A percentile compares a stretch with the other conserved stretches of the same genome.
These are phyloP conservation scores for Caenorhabditis panamensis DNA, from an alignment of 2,888 invertebrate species.

Conservation along the genomic window DNA sequence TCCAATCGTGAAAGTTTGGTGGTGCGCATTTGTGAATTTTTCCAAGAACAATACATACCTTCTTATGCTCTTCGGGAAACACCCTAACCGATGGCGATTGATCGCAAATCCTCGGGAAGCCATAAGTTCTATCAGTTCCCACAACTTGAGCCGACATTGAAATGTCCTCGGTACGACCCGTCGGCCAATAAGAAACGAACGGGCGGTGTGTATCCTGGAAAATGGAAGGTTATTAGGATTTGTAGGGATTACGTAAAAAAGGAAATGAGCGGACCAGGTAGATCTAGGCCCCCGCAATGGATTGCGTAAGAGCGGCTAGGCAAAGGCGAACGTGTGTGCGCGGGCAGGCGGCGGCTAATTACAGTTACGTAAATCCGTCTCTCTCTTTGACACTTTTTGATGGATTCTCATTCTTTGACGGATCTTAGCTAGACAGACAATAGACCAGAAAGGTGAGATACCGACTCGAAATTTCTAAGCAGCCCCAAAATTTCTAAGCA, in stretches of 20 bases:
- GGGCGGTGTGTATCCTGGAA: slow-evolving; percentile 72
- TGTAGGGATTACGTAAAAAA: background rate
- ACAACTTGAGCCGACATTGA: slow-evolving; percentile 71
- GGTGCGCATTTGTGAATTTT: too few relatives aligned
- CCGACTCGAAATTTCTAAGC: background rate
- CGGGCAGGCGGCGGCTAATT: too few relatives aligned
- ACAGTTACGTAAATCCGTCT: slow-evolving; percentile 57
- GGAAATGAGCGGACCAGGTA: background rate
- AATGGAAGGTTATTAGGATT: background rate
- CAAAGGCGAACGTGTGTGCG: slow-evolving; percentile 22
- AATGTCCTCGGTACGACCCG: slow-evolving; percentile 67
- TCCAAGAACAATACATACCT: slow-evolving; percentile 19
- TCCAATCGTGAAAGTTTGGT: too few relatives aligned
- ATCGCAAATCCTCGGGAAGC: slow-evolving; percentile 78
- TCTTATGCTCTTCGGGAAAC: slow-evolving; percentile 68
- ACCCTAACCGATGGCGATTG: slow-evolving; percentile 70
- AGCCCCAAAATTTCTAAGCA: too few relatives aligned
- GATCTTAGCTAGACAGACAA: slow-evolving; percentile 20
- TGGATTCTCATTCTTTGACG: slow-evolving; percentile 53
- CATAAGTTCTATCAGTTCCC: slow-evolving; percentile 76
- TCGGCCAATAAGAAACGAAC: slow-evolving; percentile 72
- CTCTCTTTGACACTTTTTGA: slow-evolving; percentile 49
- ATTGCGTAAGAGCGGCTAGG: slow-evolving; percentile 45
- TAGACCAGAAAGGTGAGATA: slow-evolving; percentile 10
- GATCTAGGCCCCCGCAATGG: background rate